Conservation (phyloP, 2,113 vertebrate species). For the Tachysurus fulvidraco region DNA sequence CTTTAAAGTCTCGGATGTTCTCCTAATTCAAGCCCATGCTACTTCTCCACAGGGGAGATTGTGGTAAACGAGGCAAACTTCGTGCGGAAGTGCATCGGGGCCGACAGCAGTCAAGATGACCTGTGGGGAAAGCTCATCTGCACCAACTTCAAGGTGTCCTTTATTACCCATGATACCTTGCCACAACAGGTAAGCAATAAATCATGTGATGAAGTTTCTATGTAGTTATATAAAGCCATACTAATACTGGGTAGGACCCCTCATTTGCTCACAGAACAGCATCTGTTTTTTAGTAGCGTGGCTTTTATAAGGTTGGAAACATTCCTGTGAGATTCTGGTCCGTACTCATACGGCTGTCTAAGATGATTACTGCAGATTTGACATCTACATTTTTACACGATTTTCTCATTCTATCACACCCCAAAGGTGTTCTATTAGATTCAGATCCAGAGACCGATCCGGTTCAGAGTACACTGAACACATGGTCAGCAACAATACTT, state of each 20-base stretch:
- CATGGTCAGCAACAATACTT: not conserved
- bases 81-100: slow-evolving; percentile 93
- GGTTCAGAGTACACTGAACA: not conserved
- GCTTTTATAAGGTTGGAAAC: not conserved
- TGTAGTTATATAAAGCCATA: not conserved
- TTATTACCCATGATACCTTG: slow-evolving; percentile 86
- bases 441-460: not conserved
- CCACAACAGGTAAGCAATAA: slow-evolving; percentile 79
- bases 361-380: not conserved
- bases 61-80: slow-evolving; percentile 96
- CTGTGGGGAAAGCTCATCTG: slow-evolving; percentile 96
- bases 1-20: not conserved
- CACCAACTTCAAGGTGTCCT: slow-evolving; percentile 98
- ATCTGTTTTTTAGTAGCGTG: not conserved
- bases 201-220: slow-evolving; percentile 3
- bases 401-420: not conserved
- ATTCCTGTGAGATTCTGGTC: not conserved
- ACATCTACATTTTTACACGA: not conserved
- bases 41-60: slow-evolving; percentile 84
- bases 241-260: not conserved
- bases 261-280: not conserved
- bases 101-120: slow-evolving; percentile 88
- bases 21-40: slow-evolving; percentile 39
- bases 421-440: not conserved
- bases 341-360: not conserved